phyloP scores from a whole-genome alignment of 2,888 invertebrate genomes.

The Rhimphoctona megacephalus region DNA sequence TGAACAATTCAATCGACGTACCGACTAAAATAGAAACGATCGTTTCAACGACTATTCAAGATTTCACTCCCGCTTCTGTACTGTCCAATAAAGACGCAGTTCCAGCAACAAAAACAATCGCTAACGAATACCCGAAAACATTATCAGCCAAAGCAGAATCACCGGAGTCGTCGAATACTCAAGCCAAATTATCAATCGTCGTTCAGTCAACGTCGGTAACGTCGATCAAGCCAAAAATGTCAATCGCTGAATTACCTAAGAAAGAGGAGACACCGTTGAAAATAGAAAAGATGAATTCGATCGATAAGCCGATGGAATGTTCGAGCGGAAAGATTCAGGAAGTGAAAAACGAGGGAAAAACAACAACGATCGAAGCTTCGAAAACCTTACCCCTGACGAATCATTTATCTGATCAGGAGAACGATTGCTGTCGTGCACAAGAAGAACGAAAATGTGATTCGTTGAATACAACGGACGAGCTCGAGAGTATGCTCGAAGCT shows the following conservation, averaged over 20 bases:
- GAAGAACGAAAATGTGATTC: conserved; percentile 81
- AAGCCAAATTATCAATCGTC: conserved; percentile 74
- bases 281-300: conserved; percentile 34
- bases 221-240: conserved; percentile 78
- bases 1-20: conserved; percentile 56
- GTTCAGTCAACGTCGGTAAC: conserved; percentile 79
- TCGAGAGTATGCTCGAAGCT: conserved; percentile 84
- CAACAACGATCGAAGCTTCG: conserved; percentile 61
- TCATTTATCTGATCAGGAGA: conserved; percentile 56
- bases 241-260: conserved; percentile 76
- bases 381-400: conserved; percentile 61
- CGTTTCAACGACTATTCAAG: conserved; percentile 3
- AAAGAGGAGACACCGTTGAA: conserved; percentile 64
- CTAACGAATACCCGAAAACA: conserved; percentile 31
- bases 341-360: conserved; percentile 70
- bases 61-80: not conserved
- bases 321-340: conserved; percentile 78
- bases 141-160: conserved; percentile 23
- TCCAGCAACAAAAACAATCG: not conserved
- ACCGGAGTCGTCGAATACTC: conserved; percentile 35
- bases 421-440: conserved; percentile 48
- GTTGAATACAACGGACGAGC: conserved; percentile 83
- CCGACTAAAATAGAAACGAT: conserved; percentile 48
- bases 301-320: conserved; percentile 69
- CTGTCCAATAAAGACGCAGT: not conserved